Percentiles rank a stretch among this genome's conserved stretches.
phyloP scores from a whole-genome alignment of 2,888 invertebrate species.

The Mythimna impura region DNA sequence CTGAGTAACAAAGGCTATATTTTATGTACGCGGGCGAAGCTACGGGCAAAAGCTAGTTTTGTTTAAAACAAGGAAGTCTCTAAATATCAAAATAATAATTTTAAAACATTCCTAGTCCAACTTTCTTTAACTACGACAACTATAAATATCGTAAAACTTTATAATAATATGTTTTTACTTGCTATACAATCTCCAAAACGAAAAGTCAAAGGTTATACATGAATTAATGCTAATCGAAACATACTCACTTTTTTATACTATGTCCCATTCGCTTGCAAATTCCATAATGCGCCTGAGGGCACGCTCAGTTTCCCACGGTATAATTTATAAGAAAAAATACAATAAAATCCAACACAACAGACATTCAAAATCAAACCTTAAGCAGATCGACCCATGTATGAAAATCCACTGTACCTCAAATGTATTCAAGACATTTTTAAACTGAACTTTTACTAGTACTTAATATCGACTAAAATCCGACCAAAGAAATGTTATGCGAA shows the following conservation, averaged over 20 bases:
- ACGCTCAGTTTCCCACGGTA: constrained; percentile 91
- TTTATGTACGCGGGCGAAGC: too few species aligned
- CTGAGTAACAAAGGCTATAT: too few species aligned
- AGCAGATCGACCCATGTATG: neutral
- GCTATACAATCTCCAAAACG: constrained; percentile 39
- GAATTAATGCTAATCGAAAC: constrained; percentile 75
- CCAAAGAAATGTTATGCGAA: constrained; percentile 70
- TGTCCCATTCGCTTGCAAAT: constrained; percentile 81
- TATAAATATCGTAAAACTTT: constrained; percentile 55
- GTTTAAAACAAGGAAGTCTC: neutral
- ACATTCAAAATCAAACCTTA: constrained; percentile 25
- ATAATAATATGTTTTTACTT: constrained; percentile 38
- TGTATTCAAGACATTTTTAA: constrained; percentile 30
- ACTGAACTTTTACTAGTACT: constrained; percentile 62
- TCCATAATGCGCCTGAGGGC: constrained; percentile 91
- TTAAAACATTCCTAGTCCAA: constrained; percentile 13
- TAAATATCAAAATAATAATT: neutral
- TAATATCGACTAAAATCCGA: constrained; percentile 70
- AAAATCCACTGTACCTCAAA: constrained; percentile 12
- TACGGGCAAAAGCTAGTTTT: too few species aligned
- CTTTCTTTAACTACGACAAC: constrained; percentile 41
- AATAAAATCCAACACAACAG: constrained; percentile 37
- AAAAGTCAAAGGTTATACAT: constrained; percentile 57
- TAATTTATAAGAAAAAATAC: constrained; percentile 71
- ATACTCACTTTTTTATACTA: constrained; percentile 70